Evolutionary conservation across 2,113 vertebrate genomes (phyloP), one percentile per base, ranked within the genome.

Genomic region (Ameiurus melas): DNA sequence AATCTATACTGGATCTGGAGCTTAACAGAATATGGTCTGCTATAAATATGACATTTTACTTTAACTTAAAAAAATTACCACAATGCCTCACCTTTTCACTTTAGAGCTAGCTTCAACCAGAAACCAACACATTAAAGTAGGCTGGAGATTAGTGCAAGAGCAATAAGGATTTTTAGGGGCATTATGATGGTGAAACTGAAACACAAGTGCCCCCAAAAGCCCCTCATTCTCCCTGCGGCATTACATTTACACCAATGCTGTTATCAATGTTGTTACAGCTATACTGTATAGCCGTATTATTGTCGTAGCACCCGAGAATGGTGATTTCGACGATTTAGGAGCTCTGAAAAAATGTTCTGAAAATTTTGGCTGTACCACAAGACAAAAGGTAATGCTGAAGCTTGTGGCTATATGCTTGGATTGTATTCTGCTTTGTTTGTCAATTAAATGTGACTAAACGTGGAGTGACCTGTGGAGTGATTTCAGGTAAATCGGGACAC

Each of bases 131-230:
- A n/a, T 22, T 20, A 71, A 58, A 33, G 81, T 5, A 73, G 53
- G 36, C 36, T 57, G 91, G 78, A 86, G 97, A 96, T 95, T 92
- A 96, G 95, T 96, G 96, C 97, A 97, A 97, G 97, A 97, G 96
- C 95, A 97, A 97, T 97, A 97, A 97, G 97, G 97, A 97, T 97
- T 97, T 97, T 97, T 96, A 97, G 97, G 97, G 97, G 97, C 97
- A 97, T 97, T 97, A 97, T 97, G 97, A 95, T 97, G 95, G 94
- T 94, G 94, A 94, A 96, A 94, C 92, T 93, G 92, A 96, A 97
- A 97, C 97, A 97, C 96, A 97, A 95, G 96, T 97, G 97, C 97
- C 97, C 97, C 97, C 95, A 97, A 97, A 97, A 97, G 97, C 96
- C 97, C 97, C 97, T 97, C 94, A 97, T 97, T 97, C 97, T 97